phyloP scores from a whole-genome alignment of 2,113 vertebrate species.

The Pitta sordida region DNA sequence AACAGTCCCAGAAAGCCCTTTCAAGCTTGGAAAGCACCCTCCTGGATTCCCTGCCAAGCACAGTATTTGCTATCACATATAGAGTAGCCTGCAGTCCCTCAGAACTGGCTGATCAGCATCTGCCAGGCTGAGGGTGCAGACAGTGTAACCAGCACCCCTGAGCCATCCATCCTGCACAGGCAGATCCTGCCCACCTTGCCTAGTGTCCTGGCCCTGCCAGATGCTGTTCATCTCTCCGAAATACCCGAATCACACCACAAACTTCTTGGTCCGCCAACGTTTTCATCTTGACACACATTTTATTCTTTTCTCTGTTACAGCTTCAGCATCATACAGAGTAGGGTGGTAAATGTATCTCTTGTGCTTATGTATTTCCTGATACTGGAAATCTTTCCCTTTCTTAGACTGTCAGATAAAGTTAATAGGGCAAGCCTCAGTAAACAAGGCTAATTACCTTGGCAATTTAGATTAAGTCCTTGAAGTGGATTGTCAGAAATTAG shows the following conservation, averaged over 20 bases:
- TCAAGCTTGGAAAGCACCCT: conserved; percentile 26
- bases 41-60: conserved; percentile 22
- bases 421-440: neutral
- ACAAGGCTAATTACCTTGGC: conserved; percentile 10
- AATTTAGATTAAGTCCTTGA: conserved; percentile 16
- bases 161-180: neutral
- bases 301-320: neutral
- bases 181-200: neutral
- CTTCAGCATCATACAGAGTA: neutral
- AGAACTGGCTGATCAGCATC: neutral
- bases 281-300: neutral
- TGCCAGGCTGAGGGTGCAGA: neutral
- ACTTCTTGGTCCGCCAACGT: neutral
- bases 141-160: neutral
- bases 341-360: neutral
- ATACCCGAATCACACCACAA: neutral
- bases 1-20: conserved; percentile 32
- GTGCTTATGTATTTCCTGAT: neutral
- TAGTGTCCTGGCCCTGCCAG: neutral
- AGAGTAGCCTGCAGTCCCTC: neutral
- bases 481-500: conserved; percentile 33
- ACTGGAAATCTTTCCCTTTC: neutral
- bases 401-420: neutral
- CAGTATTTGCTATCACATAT: neutral
- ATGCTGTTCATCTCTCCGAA: neutral